Evolutionary conservation across 2,113 vertebrate species (phyloP).

Genomic region (Vicugna pacos): DNA sequence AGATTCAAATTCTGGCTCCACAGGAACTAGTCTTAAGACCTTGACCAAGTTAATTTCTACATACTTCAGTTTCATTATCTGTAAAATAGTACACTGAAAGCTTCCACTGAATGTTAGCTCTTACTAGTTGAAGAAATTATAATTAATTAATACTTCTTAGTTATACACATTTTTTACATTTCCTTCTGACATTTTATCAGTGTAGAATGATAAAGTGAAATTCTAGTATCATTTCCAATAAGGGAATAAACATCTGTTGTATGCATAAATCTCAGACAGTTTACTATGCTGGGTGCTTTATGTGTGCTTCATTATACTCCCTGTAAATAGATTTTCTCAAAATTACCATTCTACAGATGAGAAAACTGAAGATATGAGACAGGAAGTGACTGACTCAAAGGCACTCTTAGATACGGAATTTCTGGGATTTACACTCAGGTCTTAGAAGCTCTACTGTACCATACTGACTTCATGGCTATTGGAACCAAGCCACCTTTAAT

Average conservation of each 20-base stretch:
- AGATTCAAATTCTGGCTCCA: slow-evolving; percentile 13
- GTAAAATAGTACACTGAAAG: neutral
- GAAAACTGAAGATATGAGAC: neutral
- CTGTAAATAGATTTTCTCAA: neutral
- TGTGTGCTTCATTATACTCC: neutral
- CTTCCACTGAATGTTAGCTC: neutral
- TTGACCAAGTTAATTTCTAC: neutral
- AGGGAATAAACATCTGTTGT: neutral
- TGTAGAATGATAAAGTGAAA: neutral
- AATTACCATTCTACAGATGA: neutral
- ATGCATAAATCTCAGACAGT: neutral
- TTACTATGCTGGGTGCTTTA: neutral
- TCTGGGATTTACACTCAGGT: neutral
- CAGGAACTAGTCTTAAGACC: neutral
- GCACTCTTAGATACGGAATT: neutral
- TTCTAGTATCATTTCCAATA: neutral
- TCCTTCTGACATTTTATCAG: neutral
- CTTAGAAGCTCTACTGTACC: neutral
- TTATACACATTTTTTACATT: slow-evolving; percentile 1
- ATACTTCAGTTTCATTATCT: neutral
- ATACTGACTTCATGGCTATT: neutral
- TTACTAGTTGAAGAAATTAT: slow-evolving; percentile 23
- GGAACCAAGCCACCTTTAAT: neutral
- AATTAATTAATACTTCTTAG: slow-evolving; percentile 24
- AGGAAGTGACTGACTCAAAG: neutral